These are phyloP conservation scores for Umimayanthus kanabou DNA, from an alignment of 92 coral and sea anemone species.

Conservation along the genomic window DNA sequence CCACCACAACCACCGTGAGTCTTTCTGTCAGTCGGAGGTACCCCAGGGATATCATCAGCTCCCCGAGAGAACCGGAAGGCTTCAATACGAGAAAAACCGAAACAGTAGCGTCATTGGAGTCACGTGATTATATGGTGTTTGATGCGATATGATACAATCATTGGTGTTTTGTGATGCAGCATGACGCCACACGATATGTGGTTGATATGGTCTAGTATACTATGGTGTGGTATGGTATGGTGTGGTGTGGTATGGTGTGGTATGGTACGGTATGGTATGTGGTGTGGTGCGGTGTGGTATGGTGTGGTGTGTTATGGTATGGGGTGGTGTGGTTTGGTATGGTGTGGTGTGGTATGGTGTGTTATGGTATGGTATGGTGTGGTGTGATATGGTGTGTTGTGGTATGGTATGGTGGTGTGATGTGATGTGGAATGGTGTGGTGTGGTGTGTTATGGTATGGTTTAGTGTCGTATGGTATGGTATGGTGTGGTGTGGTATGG, in stretches of 20 bases:
- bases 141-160: not conserved
- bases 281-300: not conserved
- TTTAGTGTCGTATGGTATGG: too few species aligned
- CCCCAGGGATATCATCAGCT: constrained; percentile 90
- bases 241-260: too few species aligned
- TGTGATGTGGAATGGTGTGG: too few species aligned
- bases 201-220: too few species aligned
- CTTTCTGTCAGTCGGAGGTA: constrained; percentile 92
- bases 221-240: too few species aligned
- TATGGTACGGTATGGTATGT: not conserved
- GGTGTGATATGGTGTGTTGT: too few species aligned
- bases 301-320: not conserved
- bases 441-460: not conserved
- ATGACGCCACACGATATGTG: not conserved
- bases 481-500: not conserved
- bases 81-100: constrained; percentile 17
- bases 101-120: not conserved
- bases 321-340: too few species aligned
- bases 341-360: too few species aligned
- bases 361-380: too few species aligned
- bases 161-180: not conserved
- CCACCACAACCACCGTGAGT: constrained; percentile 81
- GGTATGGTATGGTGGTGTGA: too few species aligned
- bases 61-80: constrained; percentile 74
- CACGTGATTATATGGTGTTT: not conserved